A percentile compares a stretch with the other conserved stretches of the same genome.
Evolutionary conservation across 2,113 vertebrate species (phyloP).

Genomic region (Hydrolagus affinis): DNA sequence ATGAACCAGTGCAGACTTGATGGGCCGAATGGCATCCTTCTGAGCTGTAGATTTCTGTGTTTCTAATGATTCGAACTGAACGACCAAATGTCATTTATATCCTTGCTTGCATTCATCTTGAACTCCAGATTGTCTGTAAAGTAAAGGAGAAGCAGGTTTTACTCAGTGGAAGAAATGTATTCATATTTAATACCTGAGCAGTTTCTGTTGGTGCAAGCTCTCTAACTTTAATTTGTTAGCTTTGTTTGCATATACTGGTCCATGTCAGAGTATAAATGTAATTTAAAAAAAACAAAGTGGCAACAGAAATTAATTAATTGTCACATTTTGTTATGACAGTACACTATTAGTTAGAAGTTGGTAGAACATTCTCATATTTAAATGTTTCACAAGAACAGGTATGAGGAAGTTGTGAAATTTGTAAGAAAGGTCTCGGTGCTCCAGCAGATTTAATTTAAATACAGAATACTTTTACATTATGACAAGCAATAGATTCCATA

Average conservation of each 20-base stretch:
- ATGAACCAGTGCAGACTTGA: too few relatives aligned
- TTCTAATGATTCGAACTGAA: too few relatives aligned
- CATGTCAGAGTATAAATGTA: too few relatives aligned
- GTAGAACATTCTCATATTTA: neutral
- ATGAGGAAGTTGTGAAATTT: neutral
- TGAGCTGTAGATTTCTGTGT: too few relatives aligned
- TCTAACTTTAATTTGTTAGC: too few relatives aligned
- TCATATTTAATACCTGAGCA: neutral
- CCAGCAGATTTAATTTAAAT: neutral
- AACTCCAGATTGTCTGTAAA: neutral
- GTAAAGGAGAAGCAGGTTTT: neutral
- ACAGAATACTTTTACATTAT: neutral
- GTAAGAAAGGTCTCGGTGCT: neutral
- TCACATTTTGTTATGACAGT: neutral
- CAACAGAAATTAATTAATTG: too few relatives aligned
- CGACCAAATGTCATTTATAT: neutral
- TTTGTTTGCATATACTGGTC: too few relatives aligned
- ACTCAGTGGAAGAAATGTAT: neutral
- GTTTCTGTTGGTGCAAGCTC: neutral
- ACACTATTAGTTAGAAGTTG: neutral
- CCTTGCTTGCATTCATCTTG: neutral
- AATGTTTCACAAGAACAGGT: neutral
- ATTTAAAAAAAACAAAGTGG: too few relatives aligned
- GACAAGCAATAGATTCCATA: neutral
- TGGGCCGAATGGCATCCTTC: too few relatives aligned